Base-by-base conservation (phyloP, 2,888 invertebrate genomes). In the Lampropteryx suffumata region DNA sequence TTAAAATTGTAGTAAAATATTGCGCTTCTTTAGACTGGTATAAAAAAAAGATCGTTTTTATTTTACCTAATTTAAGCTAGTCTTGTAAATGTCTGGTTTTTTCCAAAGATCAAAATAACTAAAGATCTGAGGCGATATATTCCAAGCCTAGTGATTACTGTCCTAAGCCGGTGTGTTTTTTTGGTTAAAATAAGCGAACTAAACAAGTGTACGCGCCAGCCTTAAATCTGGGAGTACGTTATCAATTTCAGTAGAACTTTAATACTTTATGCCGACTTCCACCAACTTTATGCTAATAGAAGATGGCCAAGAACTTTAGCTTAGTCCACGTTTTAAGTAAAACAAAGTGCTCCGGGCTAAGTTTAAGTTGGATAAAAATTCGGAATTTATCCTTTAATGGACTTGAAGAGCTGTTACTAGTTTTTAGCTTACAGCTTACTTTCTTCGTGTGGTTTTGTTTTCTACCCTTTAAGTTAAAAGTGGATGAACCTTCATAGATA, bases 241-340 rank as follows among this genome's bases (percentile, higher is more conserved):
- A 84, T 84, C 84, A 83, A 83, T 83, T 84, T 82, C 77, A 62
- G 67, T 63, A 39, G 69, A 83, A 81, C 75, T 83, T 81, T 75
- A 75, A 77, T 78, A 79, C 79, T 81, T 78, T 73, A 69, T 72
- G 69, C 69, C 69, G 76, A 76, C 70, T 75, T 72, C 46, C 35
- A 53, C 50, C 67, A 82, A 84, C 72, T 83, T 84, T 82, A 86
- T 85, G 85, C 81, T 84, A 86, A 84, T 84, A 84, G 76, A 70
- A 73, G 82, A 83, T 82, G 81, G 79, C 78, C 72, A 68, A 62
- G 49, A 64, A 65, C 59, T 63, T 59, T 59, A 74, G 74, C 78
- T 82, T 81, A 78, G 78, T 77, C 80, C 71, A 68, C 63, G 72
- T 70, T 62, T 73, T 83, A 84, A 85, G 80, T 84, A 81, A 82